Conservation (phyloP, 2,888 invertebrate genomes). For the Pheosia tremula region DNA sequence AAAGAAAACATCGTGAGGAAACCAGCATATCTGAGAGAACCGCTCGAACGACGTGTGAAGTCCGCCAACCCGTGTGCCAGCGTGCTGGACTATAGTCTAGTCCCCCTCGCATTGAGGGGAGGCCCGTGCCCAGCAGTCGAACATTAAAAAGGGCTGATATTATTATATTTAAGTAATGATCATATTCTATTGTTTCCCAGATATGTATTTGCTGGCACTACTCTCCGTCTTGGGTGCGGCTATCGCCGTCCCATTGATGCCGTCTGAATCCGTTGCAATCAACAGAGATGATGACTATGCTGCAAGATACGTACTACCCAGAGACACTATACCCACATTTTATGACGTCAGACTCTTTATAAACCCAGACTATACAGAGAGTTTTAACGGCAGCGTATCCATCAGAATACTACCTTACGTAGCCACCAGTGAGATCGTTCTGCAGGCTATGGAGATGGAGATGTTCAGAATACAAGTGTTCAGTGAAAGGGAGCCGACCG, state of each 20-base stretch:
- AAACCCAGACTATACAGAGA: constrained; percentile 64
- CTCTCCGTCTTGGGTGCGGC: constrained; percentile 58
- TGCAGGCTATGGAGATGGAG: constrained; percentile 77
- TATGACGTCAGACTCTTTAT: constrained; percentile 81
- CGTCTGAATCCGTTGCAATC: constrained; percentile 14
- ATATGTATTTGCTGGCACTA: constrained; percentile 66
- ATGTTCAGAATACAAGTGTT: constrained; percentile 52
- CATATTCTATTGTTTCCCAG: constrained; percentile 51
- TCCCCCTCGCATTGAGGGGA: too few relatives aligned
- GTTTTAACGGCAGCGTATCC: constrained; percentile 72
- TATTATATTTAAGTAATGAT: constrained; percentile 5
- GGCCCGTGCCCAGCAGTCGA: too few relatives aligned
- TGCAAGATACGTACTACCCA: constrained; percentile 80
- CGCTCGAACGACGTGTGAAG: too few relatives aligned
- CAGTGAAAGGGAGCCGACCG: constrained; percentile 31
- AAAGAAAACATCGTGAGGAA: too few relatives aligned
- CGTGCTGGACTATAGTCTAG: too few relatives aligned
- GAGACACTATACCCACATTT: constrained; percentile 74
- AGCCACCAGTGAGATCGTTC: constrained; percentile 57
- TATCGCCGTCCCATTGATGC: constrained; percentile 44
- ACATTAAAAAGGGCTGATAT: too few relatives aligned
- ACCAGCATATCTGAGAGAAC: too few relatives aligned
- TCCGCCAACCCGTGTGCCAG: too few relatives aligned
- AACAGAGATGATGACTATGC: constrained; percentile 35
- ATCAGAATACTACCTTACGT: constrained; percentile 62